phyloP scores from a whole-genome alignment of 2,888 invertebrate species.

The Panzeria rudis region DNA sequence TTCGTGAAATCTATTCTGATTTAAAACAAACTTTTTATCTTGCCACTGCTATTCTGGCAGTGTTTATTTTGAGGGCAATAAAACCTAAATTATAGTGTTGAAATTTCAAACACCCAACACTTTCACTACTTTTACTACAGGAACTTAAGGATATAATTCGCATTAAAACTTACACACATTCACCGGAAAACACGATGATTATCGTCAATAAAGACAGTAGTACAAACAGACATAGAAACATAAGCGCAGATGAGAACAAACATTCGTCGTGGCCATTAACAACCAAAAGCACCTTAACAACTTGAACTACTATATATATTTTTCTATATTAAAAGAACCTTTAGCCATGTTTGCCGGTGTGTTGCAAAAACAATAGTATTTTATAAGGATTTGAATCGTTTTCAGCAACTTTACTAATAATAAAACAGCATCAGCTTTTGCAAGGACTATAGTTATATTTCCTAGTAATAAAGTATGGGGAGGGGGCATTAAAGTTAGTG shows the following conservation, averaged over 20 bases:
- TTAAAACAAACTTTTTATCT: not conserved
- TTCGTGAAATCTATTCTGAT: too few species aligned
- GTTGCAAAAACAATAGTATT: constrained; percentile 65
- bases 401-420: constrained; percentile 67
- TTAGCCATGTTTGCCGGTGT: not conserved
- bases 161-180: constrained; percentile 64
- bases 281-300: constrained; percentile 32
- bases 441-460: not conserved
- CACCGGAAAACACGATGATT: constrained; percentile 65
- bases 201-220: constrained; percentile 65
- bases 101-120: constrained; percentile 42
- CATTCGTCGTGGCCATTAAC: constrained; percentile 37
- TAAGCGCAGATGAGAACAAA: not conserved
- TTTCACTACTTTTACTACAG: not conserved
- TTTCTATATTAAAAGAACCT: not conserved
- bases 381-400: constrained; percentile 66
- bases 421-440: constrained; percentile 44
- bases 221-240: constrained; percentile 27
- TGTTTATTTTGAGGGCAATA: constrained; percentile 38
- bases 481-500: not conserved
- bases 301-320: not conserved
- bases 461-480: not conserved
- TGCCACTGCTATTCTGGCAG: not conserved
- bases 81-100: constrained; percentile 37
- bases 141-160: constrained; percentile 68